Conservation (phyloP, 1,140 invertebrate species). For the Anastrepha obliqua region DNA sequence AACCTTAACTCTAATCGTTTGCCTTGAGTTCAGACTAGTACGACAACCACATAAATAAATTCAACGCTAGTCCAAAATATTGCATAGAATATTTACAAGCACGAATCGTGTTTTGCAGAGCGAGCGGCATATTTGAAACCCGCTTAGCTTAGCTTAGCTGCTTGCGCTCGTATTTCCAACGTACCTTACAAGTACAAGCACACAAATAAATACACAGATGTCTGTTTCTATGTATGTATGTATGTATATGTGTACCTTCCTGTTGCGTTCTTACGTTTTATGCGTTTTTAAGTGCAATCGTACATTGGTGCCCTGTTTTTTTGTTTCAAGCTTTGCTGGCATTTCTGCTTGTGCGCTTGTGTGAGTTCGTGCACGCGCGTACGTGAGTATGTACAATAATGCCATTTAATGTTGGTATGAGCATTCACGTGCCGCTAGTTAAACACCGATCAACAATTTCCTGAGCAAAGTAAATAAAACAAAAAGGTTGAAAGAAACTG, state of each 20-base stretch:
- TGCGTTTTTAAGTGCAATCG: conserved; percentile 16
- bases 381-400: neutral
- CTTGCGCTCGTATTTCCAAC: too few species aligned
- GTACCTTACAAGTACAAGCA: neutral
- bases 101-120: too few species aligned
- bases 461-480: neutral
- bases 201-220: neutral
- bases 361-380: neutral
- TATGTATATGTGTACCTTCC: neutral
- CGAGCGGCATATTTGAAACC: too few species aligned
- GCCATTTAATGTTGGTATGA: neutral
- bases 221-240: neutral
- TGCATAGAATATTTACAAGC: too few species aligned
- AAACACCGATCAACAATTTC: conserved; percentile 10
- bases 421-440: neutral
- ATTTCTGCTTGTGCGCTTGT: neutral
- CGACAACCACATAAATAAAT: too few species aligned
- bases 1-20: too few species aligned
- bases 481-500: neutral
- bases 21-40: too few species aligned
- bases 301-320: neutral
- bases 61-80: too few species aligned
- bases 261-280: neutral
- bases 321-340: neutral
- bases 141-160: too few species aligned